Base-by-base conservation (phyloP, 1,140 invertebrate species). In the Drosophila mojavensis region DNA sequence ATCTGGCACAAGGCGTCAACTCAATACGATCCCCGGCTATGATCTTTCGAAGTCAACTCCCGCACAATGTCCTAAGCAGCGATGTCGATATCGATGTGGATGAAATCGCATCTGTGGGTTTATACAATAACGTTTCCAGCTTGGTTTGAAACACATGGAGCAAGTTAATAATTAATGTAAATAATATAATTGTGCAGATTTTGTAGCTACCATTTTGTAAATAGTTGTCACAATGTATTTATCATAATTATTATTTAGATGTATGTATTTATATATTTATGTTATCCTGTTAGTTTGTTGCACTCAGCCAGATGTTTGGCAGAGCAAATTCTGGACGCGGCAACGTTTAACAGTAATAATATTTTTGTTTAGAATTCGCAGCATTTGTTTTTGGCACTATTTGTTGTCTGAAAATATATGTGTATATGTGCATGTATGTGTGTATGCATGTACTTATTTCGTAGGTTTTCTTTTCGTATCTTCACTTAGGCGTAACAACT, bases 41-140 rank as follows among this genome's bases (percentile, higher is more conserved):
- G 58, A 59, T 58, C 5, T 69, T n/a, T 47, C 66, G 61, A 4
- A 51, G 39, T 54, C 60, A 17, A 17, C 62, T 51, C 5, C 59
- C 65, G 9, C 65, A 66, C 13, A 75, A 78, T 36, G 68, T 56
- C 20, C 60, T 73, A 1, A 70, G 63, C 33, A 70, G 67, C 30
- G 83, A 89, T 5, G 41, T 50, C 2, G 70, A 66, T 10, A 60
- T 79, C 11, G 76, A 88, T 47, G 59, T 68, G 0, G 84, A 88
- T 63, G 84, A 88, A 20, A 61, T 88, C 39, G 53, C 81, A 3
- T 59, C 65, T 17, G 59, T 78, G 9, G 83, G 83, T 10, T 43
- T 88, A 24, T 88, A 88, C 51, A 88, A 89, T 58, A 88, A 88
- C 59, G 83, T 88, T 15, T 88, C 83, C 26, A 88, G 83, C 55